Evolutionary conservation across 2,888 invertebrate genomes (phyloP).

Genomic region (Cancer borealis): DNA sequence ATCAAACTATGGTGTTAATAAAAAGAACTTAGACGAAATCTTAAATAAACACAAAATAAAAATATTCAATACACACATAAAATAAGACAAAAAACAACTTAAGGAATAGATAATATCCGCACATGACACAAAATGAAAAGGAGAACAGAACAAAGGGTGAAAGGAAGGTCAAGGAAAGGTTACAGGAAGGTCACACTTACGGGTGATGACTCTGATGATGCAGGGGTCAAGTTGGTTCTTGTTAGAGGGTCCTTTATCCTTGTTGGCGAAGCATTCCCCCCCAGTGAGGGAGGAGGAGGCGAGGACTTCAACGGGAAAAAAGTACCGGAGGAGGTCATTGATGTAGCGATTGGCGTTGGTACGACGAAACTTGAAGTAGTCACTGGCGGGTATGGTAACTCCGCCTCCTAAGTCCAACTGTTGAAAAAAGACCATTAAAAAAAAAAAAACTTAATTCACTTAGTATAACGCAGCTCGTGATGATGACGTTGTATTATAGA

Average conservation of each 20-base stretch:
- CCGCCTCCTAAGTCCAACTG: conserved; percentile 76
- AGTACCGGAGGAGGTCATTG: conserved; percentile 76
- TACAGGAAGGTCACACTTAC: too few species aligned
- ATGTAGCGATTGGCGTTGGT: conserved; percentile 77
- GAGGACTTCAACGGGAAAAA: conserved; percentile 75
- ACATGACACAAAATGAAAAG: neutral
- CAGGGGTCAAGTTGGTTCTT: conserved; percentile 77
- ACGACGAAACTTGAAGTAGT: conserved; percentile 75
- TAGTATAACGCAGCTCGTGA: neutral
- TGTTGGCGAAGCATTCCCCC: conserved; percentile 77
- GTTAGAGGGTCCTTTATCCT: conserved; percentile 73
- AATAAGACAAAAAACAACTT: too few species aligned
- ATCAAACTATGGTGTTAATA: neutral
- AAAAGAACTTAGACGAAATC: too few species aligned
- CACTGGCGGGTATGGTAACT: conserved; percentile 71
- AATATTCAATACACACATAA: too few species aligned
- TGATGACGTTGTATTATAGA: neutral
- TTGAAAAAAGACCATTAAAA: neutral
- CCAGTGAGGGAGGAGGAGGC: conserved; percentile 76
- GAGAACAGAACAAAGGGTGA: neutral
- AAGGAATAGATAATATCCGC: too few species aligned
- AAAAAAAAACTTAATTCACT: neutral
- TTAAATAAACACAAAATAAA: too few species aligned
- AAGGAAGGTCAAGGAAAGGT: neutral
- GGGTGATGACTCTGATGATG: conserved; percentile 76